Evolutionary conservation across 2,888 invertebrate species (phyloP).

Genomic region (Clivina fossor): DNA sequence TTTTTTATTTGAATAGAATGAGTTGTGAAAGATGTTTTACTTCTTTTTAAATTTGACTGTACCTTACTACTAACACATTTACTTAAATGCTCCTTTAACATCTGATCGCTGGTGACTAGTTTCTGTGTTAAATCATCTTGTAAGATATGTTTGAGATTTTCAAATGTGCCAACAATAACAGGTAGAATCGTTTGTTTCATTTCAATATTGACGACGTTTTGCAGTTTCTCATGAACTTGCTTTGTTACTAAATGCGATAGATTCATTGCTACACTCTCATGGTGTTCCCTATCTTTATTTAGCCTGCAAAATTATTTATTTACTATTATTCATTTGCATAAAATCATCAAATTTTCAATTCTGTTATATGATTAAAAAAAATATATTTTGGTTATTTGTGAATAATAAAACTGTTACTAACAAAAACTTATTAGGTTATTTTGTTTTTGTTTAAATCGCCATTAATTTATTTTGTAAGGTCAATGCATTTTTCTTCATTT

Average conservation of each 20-base stretch:
- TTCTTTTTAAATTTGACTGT: too few species aligned
- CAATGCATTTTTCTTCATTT: too few species aligned
- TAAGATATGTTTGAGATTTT: conserved; percentile 73
- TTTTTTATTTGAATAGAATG: too few species aligned
- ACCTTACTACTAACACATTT: conserved; percentile 82
- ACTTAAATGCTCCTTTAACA: conserved; percentile 77
- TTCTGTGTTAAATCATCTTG: conserved; percentile 73
- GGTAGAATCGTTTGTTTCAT: conserved; percentile 58
- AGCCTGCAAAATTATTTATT: conserved; percentile 48
- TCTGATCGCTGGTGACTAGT: conserved; percentile 70
- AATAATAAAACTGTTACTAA: too few species aligned
- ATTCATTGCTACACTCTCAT: conserved; percentile 56
- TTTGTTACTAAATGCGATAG: conserved; percentile 59
- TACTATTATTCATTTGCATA: conserved; percentile 3
- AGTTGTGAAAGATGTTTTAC: too few species aligned
- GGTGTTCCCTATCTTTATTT: conserved; percentile 55
- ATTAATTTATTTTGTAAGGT: too few species aligned
- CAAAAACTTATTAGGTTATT: too few species aligned
- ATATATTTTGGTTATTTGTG: too few species aligned
- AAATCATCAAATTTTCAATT: too few species aligned
- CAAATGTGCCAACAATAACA: conserved; percentile 67
- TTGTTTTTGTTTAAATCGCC: too few species aligned
- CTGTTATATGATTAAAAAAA: not conserved
- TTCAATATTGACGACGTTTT: conserved; percentile 59
- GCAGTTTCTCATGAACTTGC: conserved; percentile 58